Base-by-base conservation (phyloP, 2,888 invertebrate species). In the Dermolepida albohirtum region DNA sequence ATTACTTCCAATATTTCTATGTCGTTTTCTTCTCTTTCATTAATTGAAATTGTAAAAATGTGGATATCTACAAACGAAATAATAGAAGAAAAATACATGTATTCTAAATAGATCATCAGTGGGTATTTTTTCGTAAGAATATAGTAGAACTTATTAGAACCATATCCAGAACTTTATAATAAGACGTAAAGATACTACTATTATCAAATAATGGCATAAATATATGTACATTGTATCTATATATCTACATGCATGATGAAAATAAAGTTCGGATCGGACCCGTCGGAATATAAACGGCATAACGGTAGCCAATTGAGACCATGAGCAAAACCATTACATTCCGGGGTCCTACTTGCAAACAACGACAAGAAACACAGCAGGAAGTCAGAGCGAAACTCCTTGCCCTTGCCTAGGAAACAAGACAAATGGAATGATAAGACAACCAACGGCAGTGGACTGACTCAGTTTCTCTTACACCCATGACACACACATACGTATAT, bases 211-310 rank as follows among this genome's bases (percentile, higher is more conserved):
- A 5, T 29, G 54, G 39, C 11, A 14, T 43, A 55, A 54, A n/a
- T 34, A 27, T 54, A 54, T 27, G 43, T 40, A 57, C 43, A n/a
- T n/a, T n/a, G n/a, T n/a, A n/a, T n/a, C n/a, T n/a, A n/a, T n/a
- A n/a, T n/a, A n/a, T n/a, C n/a, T 43, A 47, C 17, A 66, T 66
- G 65, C 4, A n/a, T 69, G 59, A 51, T 57, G 57, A 69, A 66
- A 62, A 71, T 65, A 69, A 64, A 62, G 64, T 51, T 54, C 22
- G 69, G 67, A 69, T 71, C 64, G 64, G 47, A 47, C 52, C 57
- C 86, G n/a, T 90, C 90, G 89, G 86, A 85, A 69, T 84, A 83
- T 74, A 64, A 68, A 55, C 41, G 49, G 50, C 54, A 72, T 74
- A 75, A 77, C 76, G 72, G 73, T 68, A 74, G 73, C 78, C 78